phyloP scores from a whole-genome alignment of 2,113 vertebrate species.

The Pelmatolapia mariae region DNA sequence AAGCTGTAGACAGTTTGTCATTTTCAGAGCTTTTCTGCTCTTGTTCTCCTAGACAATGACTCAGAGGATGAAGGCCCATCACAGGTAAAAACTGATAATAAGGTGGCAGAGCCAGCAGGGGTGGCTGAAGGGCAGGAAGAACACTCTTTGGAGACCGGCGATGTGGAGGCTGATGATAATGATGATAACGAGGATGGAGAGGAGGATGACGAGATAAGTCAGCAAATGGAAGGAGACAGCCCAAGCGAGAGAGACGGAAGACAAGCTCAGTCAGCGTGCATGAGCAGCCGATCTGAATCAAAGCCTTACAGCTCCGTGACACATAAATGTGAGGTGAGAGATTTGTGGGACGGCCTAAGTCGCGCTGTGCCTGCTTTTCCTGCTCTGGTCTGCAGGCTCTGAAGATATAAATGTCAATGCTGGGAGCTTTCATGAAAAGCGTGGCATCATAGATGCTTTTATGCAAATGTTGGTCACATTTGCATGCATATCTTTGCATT shows the following conservation, averaged over 20 bases:
- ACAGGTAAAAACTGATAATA: neutral
- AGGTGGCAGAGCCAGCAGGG: neutral
- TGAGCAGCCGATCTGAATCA: slow-evolving; percentile 84
- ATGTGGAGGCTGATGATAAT: neutral
- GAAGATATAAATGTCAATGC: neutral
- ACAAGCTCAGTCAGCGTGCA: slow-evolving; percentile 64
- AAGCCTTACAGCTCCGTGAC: slow-evolving; percentile 90
- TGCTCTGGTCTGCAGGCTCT: neutral
- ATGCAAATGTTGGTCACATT: neutral
- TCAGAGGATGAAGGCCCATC: slow-evolving; percentile 39
- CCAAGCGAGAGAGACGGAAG: slow-evolving; percentile 63
- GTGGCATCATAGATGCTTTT: neutral
- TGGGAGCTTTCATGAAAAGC: neutral
- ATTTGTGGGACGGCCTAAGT: neutral
- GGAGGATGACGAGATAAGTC: slow-evolving; percentile 7
- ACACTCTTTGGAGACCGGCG: neutral
- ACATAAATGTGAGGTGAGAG: slow-evolving; percentile 91
- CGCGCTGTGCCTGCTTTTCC: neutral
- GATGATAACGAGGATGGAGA: neutral
- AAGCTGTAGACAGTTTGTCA: neutral
- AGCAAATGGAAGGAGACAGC: slow-evolving; percentile 22
- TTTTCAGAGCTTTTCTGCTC: neutral
- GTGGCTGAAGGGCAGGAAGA: neutral
- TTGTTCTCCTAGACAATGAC: slow-evolving; percentile 39
- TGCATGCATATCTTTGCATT: neutral